phyloP scores from a whole-genome alignment of 2,888 invertebrate genomes.

The Siphlonurus alternatus region DNA sequence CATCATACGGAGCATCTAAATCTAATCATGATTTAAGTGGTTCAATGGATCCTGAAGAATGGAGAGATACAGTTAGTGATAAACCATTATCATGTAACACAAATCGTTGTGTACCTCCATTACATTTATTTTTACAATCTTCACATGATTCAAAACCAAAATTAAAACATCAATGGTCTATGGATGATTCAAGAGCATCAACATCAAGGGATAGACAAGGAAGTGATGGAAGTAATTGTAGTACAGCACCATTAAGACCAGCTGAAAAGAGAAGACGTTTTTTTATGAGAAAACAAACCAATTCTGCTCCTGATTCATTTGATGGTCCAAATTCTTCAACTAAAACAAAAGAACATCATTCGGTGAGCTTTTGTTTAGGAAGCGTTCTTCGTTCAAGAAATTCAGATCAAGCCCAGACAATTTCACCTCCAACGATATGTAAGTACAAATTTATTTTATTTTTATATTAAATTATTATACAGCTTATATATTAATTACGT shows the following conservation, averaged over 20 bases:
- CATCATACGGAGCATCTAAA: too few species aligned
- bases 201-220: background rate
- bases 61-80: constrained; percentile 13
- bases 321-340: constrained; percentile 15
- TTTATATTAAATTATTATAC: too few species aligned
- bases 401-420: constrained; percentile 9
- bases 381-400: constrained; percentile 13
- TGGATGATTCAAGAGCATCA: constrained; percentile 12
- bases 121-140: constrained; percentile 11
- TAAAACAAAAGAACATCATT: constrained; percentile 14
- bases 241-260: constrained; percentile 9
- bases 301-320: constrained; percentile 25
- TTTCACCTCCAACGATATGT: constrained; percentile 15
- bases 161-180: constrained; percentile 16
- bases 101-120: constrained; percentile 7
- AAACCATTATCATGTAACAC: background rate
- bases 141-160: constrained; percentile 13
- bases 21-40: constrained; percentile 6
- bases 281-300: constrained; percentile 23
- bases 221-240: constrained; percentile 1
- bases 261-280: constrained; percentile 20
- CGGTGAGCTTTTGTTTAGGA: constrained; percentile 16
- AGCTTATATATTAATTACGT: too few species aligned
- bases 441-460: constrained; percentile 9
- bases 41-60: constrained; percentile 14